Conservation (phyloP, 92 coral and sea anemone genomes). For the Porites evermanni region DNA sequence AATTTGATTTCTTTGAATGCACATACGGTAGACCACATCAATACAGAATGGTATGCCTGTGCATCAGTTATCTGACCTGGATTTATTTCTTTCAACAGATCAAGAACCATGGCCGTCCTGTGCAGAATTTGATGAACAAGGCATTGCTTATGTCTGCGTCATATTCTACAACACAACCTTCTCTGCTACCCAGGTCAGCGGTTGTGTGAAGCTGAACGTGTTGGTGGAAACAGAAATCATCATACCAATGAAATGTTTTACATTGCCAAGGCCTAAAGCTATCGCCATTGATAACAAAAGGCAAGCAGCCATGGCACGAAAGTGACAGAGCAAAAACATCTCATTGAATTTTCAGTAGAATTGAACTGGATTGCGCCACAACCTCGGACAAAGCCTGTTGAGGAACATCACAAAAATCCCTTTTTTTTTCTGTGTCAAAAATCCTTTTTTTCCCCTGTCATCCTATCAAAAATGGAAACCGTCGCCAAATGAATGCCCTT, state of each 20-base stretch:
- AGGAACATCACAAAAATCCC: too few relatives aligned
- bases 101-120: conserved; percentile 20
- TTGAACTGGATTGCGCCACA: too few relatives aligned
- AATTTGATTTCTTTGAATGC: too few relatives aligned
- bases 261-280: conserved; percentile 10
- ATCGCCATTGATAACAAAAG: neutral
- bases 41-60: too few relatives aligned
- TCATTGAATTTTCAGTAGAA: too few relatives aligned
- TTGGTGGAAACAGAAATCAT: conserved; percentile 18
- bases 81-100: neutral
- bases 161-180: conserved; percentile 27
- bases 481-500: too few relatives aligned
- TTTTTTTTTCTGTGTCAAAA: too few relatives aligned
- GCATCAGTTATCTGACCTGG: too few relatives aligned
- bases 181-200: conserved; percentile 26
- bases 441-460: too few relatives aligned
- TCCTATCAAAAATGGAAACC: too few relatives aligned
- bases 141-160: conserved; percentile 9
- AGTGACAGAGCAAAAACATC: neutral
- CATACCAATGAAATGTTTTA: conserved; percentile 27
- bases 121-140: conserved; percentile 18
- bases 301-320: neutral
- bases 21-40: too few relatives aligned
- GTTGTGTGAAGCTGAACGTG: conserved; percentile 34
- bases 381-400: too few relatives aligned